Evolutionary conservation across 2,113 vertebrate genomes (phyloP).

Genomic region (Probosciger aterrimus): DNA sequence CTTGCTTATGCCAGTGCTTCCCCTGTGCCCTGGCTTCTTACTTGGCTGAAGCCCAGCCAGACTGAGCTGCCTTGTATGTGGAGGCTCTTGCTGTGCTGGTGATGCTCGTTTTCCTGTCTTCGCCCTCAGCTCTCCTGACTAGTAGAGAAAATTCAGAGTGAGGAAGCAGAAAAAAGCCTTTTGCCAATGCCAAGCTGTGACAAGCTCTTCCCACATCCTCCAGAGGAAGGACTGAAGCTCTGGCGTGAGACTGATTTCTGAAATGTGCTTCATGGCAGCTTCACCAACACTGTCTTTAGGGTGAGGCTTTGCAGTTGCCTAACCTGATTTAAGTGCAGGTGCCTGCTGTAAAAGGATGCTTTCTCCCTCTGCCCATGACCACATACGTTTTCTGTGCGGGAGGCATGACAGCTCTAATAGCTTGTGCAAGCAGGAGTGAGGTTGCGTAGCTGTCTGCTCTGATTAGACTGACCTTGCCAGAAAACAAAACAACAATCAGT

Average conservation of each 20-base stretch:
- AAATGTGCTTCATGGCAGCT: not conserved
- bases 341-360: not conserved
- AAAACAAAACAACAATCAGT: conserved; percentile 17
- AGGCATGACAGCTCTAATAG: not conserved
- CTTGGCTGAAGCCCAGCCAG: not conserved
- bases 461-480: conserved; percentile 7
- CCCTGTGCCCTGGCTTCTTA: not conserved
- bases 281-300: not conserved
- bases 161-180: not conserved
- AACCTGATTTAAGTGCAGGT: not conserved
- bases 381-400: not conserved
- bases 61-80: rapidly evolving
- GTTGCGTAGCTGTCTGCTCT: not conserved
- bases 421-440: not conserved
- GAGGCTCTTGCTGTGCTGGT: not conserved
- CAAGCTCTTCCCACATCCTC: not conserved
- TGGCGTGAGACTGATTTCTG: not conserved
- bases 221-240: not conserved
- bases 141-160: not conserved
- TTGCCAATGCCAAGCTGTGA: not conserved
- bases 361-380: not conserved
- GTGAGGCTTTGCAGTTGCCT: not conserved
- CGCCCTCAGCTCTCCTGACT: not conserved
- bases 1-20: not conserved
- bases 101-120: not conserved